Evolutionary conservation across 2,797 vertebrate genomes (phyloP).

Genomic region (Fistularia commersonii): DNA sequence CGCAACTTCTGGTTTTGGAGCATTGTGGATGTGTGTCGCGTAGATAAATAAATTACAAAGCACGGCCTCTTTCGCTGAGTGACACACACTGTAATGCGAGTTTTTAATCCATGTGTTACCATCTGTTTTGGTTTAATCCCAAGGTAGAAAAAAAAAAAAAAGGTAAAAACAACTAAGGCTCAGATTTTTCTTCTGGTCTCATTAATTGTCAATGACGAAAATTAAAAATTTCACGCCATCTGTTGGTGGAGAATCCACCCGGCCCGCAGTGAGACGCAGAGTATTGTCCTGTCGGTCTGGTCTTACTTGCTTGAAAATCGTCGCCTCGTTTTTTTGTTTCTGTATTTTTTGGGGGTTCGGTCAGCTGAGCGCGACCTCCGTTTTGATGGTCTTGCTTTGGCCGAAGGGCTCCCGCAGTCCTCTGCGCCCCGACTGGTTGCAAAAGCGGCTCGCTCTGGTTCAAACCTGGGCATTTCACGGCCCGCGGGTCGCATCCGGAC

Average conservation of each 20-base stretch:
- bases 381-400: conserved; percentile 11
- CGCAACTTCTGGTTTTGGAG: conserved; percentile 14
- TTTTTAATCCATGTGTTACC: no score
- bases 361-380: not conserved
- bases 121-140: no score
- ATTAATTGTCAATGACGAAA: conserved; percentile 7
- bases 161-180: no score
- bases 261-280: not conserved
- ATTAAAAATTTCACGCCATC: not conserved
- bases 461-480: no score
- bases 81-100: not conserved
- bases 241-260: conserved; percentile 3
- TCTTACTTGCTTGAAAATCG: no score
- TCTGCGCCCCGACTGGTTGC: no score
- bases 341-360: not conserved
- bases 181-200: not conserved
- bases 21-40: conserved; percentile 10
- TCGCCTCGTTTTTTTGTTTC: not conserved
- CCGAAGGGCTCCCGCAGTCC: not conserved
- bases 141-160: no score
- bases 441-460: no score
- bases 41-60: conserved; percentile 12
- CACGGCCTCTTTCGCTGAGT: conserved; percentile 8
- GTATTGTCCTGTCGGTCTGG: not conserved
- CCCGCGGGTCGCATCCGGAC: no score